phyloP scores from a whole-genome alignment of 2,888 invertebrate genomes.

The Hirtodrosophila alboralis region DNA sequence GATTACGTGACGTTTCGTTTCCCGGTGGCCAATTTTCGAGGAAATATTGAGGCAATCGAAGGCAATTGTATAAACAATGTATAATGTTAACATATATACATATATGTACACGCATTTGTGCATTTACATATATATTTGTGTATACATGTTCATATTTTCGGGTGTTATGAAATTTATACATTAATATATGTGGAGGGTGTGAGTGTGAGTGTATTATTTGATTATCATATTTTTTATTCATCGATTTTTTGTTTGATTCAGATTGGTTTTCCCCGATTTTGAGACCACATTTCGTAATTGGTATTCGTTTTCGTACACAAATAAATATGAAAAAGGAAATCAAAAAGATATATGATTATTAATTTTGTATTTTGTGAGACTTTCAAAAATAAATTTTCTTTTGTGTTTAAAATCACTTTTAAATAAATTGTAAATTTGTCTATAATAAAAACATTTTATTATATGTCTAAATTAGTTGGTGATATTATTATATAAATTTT shows the following conservation, averaged over 20 bases:
- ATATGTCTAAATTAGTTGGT: constrained; percentile 12
- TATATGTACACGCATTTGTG: constrained; percentile 25
- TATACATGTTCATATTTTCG: constrained; percentile 38
- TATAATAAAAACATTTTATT: constrained; percentile 15
- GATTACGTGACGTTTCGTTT: constrained; percentile 34
- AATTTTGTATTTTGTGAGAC: constrained; percentile 72
- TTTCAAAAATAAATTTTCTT: constrained; percentile 43
- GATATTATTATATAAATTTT: constrained; percentile 8
- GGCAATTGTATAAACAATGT: constrained; percentile 20
- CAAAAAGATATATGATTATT: constrained; percentile 83
- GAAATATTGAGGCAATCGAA: constrained; percentile 25
- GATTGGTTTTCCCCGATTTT: constrained; percentile 76
- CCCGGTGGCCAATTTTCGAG: constrained; percentile 39
- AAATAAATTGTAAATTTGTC: constrained; percentile 25
- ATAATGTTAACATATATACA: constrained; percentile 23
- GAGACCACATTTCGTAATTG: constrained; percentile 83
- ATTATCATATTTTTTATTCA: constrained; percentile 65
- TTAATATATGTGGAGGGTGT: constrained; percentile 50
- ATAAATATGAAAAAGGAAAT: constrained; percentile 84
- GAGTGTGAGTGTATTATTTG: constrained; percentile 55
- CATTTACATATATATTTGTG: constrained; percentile 34
- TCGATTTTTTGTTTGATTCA: constrained; percentile 69
- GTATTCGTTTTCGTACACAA: constrained; percentile 82
- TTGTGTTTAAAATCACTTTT: constrained; percentile 23
- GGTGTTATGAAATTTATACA: constrained; percentile 52